Evolutionary conservation across 2,797 vertebrate genomes (phyloP).

Genomic region (Chaunax sp.): DNA sequence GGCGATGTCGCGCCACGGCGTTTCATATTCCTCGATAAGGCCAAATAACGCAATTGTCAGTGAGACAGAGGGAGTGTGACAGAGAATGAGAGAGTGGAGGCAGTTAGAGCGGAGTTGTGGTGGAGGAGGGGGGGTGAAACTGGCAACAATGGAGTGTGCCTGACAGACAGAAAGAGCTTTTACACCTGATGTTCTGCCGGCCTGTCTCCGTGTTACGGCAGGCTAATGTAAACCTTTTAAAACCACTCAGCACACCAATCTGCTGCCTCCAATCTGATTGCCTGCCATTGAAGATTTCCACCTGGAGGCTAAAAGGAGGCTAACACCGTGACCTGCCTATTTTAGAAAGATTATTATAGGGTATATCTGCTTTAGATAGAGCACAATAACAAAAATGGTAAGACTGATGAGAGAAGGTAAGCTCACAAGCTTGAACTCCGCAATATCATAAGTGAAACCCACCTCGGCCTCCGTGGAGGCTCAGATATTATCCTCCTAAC

Average conservation of each 20-base stretch:
- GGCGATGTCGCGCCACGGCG: conserved; percentile 91
- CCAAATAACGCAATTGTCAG: conserved; percentile 94
- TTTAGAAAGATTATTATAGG: conserved; percentile 58
- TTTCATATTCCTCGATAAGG: conserved; percentile 98
- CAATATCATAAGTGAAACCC: conserved; percentile 9
- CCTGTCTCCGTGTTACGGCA: conserved; percentile 47
- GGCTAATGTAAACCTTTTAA: conserved; percentile 68
- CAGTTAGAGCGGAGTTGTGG: conserved; percentile 60
- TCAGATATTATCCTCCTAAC: conserved; percentile 19
- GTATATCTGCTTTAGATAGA: conserved; percentile 42
- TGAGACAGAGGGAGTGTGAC: conserved; percentile 83
- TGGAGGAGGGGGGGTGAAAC: conserved; percentile 27
- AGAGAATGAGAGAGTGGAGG: conserved; percentile 70
- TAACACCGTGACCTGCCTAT: conserved; percentile 49
- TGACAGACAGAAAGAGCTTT: conserved; percentile 74
- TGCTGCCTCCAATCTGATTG: conserved; percentile 68
- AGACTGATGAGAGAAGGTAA: conserved; percentile 17
- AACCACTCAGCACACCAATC: conserved; percentile 65
- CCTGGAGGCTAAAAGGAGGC: conserved; percentile 32
- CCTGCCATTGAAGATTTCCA: conserved; percentile 61
- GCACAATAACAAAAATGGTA: conserved; percentile 34
- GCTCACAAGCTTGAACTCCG: conserved; percentile 23
- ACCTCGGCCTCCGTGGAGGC: conserved; percentile 6
- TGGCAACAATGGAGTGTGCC: conserved; percentile 73
- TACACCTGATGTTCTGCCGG: conserved; percentile 63